A percentile compares a stretch with the other conserved stretches of the same genome.
Evolutionary conservation across 2,113 vertebrate genomes (phyloP).

Genomic region (Delphinapterus leucas): DNA sequence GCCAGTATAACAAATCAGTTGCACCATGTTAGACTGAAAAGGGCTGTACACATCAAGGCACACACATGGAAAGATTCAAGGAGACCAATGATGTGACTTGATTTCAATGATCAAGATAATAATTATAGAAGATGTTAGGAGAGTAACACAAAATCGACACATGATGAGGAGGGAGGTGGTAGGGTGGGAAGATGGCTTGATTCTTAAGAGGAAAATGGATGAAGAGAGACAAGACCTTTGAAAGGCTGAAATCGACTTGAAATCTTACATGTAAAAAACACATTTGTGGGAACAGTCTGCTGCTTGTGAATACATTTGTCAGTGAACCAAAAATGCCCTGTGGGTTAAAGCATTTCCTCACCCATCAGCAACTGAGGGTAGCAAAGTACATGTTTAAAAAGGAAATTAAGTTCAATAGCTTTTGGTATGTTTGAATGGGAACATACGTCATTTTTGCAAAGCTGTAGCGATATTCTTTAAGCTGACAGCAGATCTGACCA

Average conservation of each 20-base stretch:
- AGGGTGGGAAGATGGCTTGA: neutral
- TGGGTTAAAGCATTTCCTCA: conserved; percentile 73
- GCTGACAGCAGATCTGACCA: conserved; percentile 73
- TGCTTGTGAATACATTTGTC: conserved; percentile 60
- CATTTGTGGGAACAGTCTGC: conserved; percentile 42
- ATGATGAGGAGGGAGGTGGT: neutral
- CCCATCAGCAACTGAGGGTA: conserved; percentile 38
- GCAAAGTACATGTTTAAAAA: conserved; percentile 64
- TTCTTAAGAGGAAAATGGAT: neutral
- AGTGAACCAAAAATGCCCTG: conserved; percentile 57
- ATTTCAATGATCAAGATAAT: neutral
- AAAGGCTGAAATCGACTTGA: neutral
- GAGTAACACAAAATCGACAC: neutral
- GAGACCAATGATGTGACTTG: neutral
- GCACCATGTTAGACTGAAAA: neutral
- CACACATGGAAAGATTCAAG: neutral
- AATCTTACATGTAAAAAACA: conserved; percentile 2
- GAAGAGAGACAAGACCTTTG: neutral
- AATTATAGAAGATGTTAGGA: neutral
- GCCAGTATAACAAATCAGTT: neutral
- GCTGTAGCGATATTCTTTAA: conserved; percentile 76
- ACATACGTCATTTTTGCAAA: conserved; percentile 79
- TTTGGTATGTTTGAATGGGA: conserved; percentile 79
- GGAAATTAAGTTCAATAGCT: conserved; percentile 79
- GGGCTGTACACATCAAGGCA: neutral